Conservation (phyloP, 2,797 vertebrate genomes). For the Sorex maritimensis region DNA sequence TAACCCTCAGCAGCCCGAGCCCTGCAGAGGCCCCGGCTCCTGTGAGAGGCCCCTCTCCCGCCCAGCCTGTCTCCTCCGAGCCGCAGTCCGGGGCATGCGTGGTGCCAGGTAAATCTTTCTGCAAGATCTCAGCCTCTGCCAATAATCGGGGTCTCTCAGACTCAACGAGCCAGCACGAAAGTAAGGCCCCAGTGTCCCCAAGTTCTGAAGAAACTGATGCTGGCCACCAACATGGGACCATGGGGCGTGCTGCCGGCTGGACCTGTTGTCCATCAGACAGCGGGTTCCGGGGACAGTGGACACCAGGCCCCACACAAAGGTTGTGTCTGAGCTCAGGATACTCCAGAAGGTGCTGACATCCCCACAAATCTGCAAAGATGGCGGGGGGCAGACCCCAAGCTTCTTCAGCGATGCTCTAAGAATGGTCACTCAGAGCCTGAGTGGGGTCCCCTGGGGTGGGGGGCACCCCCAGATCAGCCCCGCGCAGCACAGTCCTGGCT, state of each 20-base stretch:
- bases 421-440: not conserved
- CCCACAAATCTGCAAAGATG: not conserved
- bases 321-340: not conserved
- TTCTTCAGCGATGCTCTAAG: not conserved
- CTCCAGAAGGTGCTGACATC: not conserved
- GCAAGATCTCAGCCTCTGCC: not conserved
- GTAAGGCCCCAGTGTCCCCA: not conserved
- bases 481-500: not conserved
- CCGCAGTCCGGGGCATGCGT: not conserved
- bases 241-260: no score
- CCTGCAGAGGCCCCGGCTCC: not conserved
- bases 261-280: not conserved
- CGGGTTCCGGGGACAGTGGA: not conserved
- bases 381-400: not conserved
- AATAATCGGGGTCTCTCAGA: not conserved
- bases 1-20: not conserved
- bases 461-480: not conserved
- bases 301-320: not conserved
- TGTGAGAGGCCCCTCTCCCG: not conserved
- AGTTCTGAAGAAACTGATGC: not conserved
- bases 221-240: not conserved
- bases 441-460: no score
- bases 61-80: not conserved
- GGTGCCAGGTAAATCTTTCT: not conserved
- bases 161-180: slow-evolving; percentile 7